Evolutionary conservation across 2,797 vertebrate genomes (phyloP), one percentile per base, ranked within the genome.

Genomic region (Halcyon chelicuti): DNA sequence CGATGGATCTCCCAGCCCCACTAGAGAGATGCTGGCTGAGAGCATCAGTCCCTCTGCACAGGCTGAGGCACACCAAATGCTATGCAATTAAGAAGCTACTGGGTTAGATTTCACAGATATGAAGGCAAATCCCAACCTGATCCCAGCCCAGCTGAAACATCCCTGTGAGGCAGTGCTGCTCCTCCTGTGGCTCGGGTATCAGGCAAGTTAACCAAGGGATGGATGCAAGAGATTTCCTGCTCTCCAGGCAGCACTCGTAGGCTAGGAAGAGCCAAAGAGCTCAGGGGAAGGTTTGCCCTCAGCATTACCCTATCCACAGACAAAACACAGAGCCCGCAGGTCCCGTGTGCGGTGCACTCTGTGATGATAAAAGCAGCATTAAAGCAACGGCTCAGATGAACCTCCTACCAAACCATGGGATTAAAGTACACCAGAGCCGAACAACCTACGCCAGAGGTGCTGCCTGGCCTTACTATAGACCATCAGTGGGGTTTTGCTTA

Each of bases 1-100:
- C 3, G 3, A 10, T 42, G 20, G 33, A 37, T 15, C 23, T 40
- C 47, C 42, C 44, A n/a, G 81, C 26, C 39, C n/a, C 0, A 0
- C 37, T 33, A 20, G 10, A n/a, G 28, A 46, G 9, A n/a, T 39
- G n/a, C 58, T 49, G 58, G 19, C 33, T 5, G 2, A 88, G 60
- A 78, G 58, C 21, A 61, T 0, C 0, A 0, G 16, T 13, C 44
- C 12, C 44, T 51, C 55, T 25, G 47, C 40, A 14, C 1, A 14
- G 52, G 8, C 39, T 31, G 25, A 37, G 44, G 13, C 22, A 52
- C 2, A 3, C 10, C 18, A 74, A 80, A 78, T 6, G 7, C 35
- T 0, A 0, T 28, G 62, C 42, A 31, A 5, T 14, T 20, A 63
- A 58, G 44, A 77, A 68, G 6, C 16, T 57, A 31, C 18, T 3